Base-by-base conservation (phyloP, 1,140 invertebrate species). In the Antheraea mylitta region DNA sequence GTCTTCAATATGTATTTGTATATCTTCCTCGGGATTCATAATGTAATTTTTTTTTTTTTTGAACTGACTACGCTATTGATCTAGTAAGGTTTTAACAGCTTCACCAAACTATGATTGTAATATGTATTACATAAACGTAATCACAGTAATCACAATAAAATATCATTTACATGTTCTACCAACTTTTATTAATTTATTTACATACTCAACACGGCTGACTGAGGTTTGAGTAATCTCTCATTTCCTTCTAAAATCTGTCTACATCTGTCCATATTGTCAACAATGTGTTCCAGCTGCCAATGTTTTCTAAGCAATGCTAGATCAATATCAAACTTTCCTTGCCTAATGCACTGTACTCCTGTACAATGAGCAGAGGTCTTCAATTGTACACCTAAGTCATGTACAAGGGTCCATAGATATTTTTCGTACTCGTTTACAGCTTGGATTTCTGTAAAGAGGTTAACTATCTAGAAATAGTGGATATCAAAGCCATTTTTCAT, bases 301-400 rank as follows among this genome's bases (percentile, higher is more conserved):
- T 98, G 95, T 91, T 98, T 97, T 37, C 94, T 90, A 0, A 99
- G 88, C 7, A 99, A 86, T 11, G 97, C 95, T 78, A 96, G 88
- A 0, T 96, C 92, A 7, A 96, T 64, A n/a, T 93, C 94, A 85
- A 99, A 99, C 78, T 96, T 94, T 18, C 97, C 97, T 81, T 96
- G 96, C 42, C 97, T 94, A 18, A 97, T 94, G 80, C 97, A 97
- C 67, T 97, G 95, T 9, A 99, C 92, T 61, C 94, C 94, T 0
- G 94, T 95, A 81, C 97, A 97, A 69, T 96, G 94, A 3, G 98
- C 98, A n/a, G 94, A 94, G 36, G 95, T 95, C 77, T 96, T 95
- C 19, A 99, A 79, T 82, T 95, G 93, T 0, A 96, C 81, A 3
- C 97, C 98, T 61, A 99, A 89, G 68, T 98, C 96, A 82, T 97